phyloP scores from a whole-genome alignment of 2,113 vertebrate genomes.

The Entomyzon cyanotis region DNA sequence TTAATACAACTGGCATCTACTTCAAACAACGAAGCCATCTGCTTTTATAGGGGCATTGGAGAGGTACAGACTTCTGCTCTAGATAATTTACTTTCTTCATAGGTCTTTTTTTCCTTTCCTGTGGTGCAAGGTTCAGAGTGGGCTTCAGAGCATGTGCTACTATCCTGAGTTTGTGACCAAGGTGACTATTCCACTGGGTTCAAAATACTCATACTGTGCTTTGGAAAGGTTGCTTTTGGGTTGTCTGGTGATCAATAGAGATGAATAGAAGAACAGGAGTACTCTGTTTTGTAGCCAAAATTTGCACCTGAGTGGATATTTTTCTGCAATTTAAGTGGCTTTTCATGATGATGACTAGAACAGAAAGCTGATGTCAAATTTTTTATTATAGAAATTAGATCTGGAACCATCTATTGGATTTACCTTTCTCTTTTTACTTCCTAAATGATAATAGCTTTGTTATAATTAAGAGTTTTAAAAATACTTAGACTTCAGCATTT shows the following conservation, averaged over 20 bases:
- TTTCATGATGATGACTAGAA: background rate
- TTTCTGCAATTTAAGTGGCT: background rate
- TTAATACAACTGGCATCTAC: background rate
- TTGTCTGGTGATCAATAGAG: background rate
- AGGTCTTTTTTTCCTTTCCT: background rate
- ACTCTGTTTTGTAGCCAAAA: background rate
- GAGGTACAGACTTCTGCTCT: background rate
- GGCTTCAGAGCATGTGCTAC: background rate
- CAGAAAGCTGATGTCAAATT: background rate
- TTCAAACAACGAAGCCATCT: background rate
- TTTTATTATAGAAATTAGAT: background rate
- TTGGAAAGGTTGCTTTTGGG: background rate
- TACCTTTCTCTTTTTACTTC: background rate
- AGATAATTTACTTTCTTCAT: background rate
- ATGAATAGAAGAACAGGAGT: background rate
- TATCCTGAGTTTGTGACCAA: background rate
- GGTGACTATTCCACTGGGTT: background rate
- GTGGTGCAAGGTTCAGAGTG: background rate
- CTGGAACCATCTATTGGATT: background rate
- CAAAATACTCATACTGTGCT: background rate
- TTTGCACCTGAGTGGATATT: background rate
- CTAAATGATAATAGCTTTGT: background rate
- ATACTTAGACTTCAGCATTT: background rate
- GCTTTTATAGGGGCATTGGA: background rate
- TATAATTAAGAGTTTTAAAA: background rate